Conservation (phyloP, 2,113 vertebrate genomes). For the Lates calcarifer region DNA sequence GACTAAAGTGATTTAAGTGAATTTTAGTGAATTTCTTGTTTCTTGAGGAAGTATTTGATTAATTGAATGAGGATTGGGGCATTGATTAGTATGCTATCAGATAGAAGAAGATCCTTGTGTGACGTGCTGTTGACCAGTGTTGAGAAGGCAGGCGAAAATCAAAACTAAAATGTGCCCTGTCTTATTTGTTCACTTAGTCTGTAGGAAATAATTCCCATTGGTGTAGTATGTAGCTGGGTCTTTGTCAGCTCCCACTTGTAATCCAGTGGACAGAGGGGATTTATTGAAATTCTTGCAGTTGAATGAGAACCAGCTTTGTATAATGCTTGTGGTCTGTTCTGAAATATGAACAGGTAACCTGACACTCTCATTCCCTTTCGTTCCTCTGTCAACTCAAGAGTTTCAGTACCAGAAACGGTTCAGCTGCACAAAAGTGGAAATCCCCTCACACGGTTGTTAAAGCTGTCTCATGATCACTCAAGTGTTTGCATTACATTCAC, state of each 20-base stretch:
- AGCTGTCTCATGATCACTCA: conserved; percentile 49
- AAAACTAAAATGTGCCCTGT: background rate
- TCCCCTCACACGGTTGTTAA: conserved; percentile 54
- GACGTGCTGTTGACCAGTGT: background rate
- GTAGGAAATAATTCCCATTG: background rate
- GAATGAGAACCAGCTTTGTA: conserved; percentile 28
- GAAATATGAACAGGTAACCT: conserved; percentile 40
- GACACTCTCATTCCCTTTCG: conserved; percentile 3
- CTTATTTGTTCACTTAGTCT: background rate
- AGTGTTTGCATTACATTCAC: background rate
- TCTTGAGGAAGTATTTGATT: no score
- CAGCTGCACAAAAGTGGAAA: conserved; percentile 50
- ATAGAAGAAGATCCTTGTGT: background rate
- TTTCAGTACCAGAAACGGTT: conserved; percentile 40
- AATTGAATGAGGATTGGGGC: background rate
- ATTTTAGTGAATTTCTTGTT: background rate
- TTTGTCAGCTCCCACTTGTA: background rate
- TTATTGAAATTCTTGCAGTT: background rate
- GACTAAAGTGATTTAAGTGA: background rate
- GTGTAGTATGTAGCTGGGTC: no score
- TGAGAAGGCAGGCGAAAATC: background rate
- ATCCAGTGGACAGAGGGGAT: background rate
- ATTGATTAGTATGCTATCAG: background rate
- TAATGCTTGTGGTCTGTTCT: background rate
- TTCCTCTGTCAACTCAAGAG: conserved; percentile 18